Evolutionary conservation across 1,140 invertebrate genomes (phyloP), one percentile per base, ranked within the genome.

Genomic region (Listronotus oregonensis): DNA sequence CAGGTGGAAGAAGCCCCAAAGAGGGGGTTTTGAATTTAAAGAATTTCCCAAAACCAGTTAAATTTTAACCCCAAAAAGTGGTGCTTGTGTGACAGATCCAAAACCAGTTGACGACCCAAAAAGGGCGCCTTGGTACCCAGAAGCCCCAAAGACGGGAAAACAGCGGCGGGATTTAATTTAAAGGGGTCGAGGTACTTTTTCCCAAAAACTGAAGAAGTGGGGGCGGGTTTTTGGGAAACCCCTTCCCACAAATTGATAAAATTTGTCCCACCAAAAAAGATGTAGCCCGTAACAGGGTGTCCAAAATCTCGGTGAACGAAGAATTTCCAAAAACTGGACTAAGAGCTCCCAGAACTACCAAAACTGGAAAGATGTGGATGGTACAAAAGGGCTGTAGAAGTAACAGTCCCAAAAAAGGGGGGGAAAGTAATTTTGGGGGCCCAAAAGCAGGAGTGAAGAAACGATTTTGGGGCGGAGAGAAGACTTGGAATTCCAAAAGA

Each of bases 1-100:
- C 9, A 37, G 11, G 51, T 37, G 54, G 54, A 0, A 18, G 54
- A 11, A 14, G 54, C n/a, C 9, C 54, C 54, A 56, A 56, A 56
- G 2, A 43, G n/a, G 5, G 10, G 54, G 39, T 32, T 32, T 12
- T 27, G 54, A 10, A 5, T 18, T 12, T n/a, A 9, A 34, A 34
- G 9, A 6, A 34, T 34, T 15, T 43, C 11, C 15, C 7, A 47
- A 47, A 18, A 6, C 15, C 4, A 6, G n/a, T 3, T 12, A 3
- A 15, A 37, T 42, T 11, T 17, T 27, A 14, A 34, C 18, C 15
- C 54, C 54, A 56, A 56, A 56, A 17, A 18, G 40, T 6, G 54
- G 39, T 9, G 40, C 37, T 21, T 40, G 37, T 15, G 54, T 56
- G 6, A 37, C 39, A 12, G 49, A 7, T 3, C 27, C 49, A 47